phyloP scores from a whole-genome alignment of 2,113 vertebrate genomes.

The Microcebus jonahi region DNA sequence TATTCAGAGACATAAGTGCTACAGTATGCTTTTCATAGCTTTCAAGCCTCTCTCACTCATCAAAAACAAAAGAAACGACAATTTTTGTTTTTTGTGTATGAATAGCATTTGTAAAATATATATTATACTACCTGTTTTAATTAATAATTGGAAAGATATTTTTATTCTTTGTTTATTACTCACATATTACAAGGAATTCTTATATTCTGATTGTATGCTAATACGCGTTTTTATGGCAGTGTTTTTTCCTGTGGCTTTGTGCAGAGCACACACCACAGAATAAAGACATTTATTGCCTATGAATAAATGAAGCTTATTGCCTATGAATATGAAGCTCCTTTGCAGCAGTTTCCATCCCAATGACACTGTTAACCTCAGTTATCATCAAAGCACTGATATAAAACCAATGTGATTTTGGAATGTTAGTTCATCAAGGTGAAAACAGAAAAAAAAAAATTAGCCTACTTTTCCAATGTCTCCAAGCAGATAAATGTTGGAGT shows the following conservation, averaged over 20 bases:
- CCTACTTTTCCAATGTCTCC: neutral
- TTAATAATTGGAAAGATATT: neutral
- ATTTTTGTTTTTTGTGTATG: neutral
- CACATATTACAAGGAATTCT: neutral
- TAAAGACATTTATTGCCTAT: neutral
- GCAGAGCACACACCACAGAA: neutral
- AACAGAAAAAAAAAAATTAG: neutral
- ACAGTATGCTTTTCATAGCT: neutral
- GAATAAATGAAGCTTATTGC: too few species aligned
- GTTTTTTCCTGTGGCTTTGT: neutral
- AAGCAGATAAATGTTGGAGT: neutral
- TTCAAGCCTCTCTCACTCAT: neutral
- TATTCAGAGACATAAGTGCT: neutral
- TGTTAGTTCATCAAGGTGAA: neutral
- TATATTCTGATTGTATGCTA: neutral
- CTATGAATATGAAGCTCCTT: neutral
- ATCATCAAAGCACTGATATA: neutral
- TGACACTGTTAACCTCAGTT: neutral
- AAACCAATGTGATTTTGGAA: neutral
- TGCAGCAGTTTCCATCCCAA: neutral
- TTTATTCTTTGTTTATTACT: constrained; percentile 9
- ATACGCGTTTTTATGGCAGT: neutral
- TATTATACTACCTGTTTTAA: neutral
- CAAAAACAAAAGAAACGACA: neutral
- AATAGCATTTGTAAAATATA: neutral